phyloP scores from a whole-genome alignment of 2,888 invertebrate genomes.

The Thumatha senex region DNA sequence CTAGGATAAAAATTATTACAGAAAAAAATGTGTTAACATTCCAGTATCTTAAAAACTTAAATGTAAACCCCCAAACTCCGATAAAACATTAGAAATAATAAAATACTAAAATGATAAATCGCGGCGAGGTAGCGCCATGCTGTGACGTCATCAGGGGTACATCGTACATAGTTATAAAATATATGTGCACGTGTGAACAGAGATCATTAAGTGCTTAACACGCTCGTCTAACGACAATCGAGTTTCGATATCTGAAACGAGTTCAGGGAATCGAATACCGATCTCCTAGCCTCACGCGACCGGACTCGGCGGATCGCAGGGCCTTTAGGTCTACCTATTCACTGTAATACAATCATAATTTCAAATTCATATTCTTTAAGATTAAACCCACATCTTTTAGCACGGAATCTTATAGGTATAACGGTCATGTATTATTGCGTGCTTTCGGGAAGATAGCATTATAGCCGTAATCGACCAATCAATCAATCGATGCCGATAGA shows the following conservation, averaged over 20 bases:
- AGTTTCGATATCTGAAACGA: background rate
- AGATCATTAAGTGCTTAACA: constrained; percentile 48
- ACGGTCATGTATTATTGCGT: too few species aligned
- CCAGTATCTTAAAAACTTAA: constrained; percentile 65
- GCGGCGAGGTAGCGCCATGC: constrained; percentile 38
- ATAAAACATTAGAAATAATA: constrained; percentile 54
- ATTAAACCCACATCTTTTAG: too few species aligned
- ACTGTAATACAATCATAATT: background rate
- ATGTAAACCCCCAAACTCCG: constrained; percentile 62
- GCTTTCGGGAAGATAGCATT: too few species aligned
- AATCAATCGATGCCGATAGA: too few species aligned
- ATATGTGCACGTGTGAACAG: constrained; percentile 53
- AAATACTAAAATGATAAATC: constrained; percentile 42
- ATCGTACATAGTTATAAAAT: constrained; percentile 33
- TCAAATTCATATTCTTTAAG: background rate
- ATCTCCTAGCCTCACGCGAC: constrained; percentile 32
- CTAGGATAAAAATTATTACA: constrained; percentile 43
- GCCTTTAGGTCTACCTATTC: background rate
- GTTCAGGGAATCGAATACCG: background rate
- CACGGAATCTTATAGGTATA: too few species aligned
- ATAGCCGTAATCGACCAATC: too few species aligned
- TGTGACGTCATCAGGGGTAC: constrained; percentile 32
- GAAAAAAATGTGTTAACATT: constrained; percentile 63
- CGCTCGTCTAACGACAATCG: constrained; percentile 40
- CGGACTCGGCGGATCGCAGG: constrained; percentile 10